phyloP scores from a whole-genome alignment of 2,113 vertebrate genomes.

The Recurvirostra avosetta region DNA sequence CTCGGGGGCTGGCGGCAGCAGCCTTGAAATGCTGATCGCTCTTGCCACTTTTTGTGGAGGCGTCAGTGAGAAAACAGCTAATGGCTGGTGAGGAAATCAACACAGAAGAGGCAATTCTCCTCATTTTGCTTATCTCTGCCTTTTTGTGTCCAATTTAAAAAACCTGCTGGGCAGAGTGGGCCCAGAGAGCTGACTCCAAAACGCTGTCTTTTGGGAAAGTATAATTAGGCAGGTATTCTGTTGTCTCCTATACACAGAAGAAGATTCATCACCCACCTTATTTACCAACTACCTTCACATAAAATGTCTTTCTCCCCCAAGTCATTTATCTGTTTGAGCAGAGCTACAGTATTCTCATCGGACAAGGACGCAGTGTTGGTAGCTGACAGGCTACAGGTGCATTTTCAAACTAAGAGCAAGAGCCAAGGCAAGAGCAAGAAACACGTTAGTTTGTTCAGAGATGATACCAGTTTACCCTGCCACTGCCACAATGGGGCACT shows the following conservation, averaged over 20 bases:
- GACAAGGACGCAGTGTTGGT: background rate
- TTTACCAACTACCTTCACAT: background rate
- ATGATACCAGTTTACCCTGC: background rate
- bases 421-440: background rate
- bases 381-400: background rate
- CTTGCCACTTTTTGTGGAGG: constrained; percentile 30
- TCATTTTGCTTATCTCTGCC: constrained; percentile 4
- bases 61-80: constrained; percentile 47
- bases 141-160: background rate
- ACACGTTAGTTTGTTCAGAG: background rate
- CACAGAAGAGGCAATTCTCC: constrained; percentile 1
- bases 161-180: background rate
- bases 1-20: background rate
- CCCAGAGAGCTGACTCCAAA: background rate
- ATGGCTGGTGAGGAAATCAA: constrained; percentile 14
- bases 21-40: background rate
- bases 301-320: background rate
- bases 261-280: background rate
- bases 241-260: background rate
- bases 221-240: background rate
- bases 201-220: background rate
- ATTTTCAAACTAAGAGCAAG: background rate
- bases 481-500: background rate
- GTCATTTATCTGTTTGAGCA: background rate
- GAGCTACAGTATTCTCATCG: background rate